A percentile compares a stretch with the other conserved stretches of the same genome.
Evolutionary conservation across 1,140 invertebrate genomes (phyloP).

Genomic region (Rhopalosiphum padi): DNA sequence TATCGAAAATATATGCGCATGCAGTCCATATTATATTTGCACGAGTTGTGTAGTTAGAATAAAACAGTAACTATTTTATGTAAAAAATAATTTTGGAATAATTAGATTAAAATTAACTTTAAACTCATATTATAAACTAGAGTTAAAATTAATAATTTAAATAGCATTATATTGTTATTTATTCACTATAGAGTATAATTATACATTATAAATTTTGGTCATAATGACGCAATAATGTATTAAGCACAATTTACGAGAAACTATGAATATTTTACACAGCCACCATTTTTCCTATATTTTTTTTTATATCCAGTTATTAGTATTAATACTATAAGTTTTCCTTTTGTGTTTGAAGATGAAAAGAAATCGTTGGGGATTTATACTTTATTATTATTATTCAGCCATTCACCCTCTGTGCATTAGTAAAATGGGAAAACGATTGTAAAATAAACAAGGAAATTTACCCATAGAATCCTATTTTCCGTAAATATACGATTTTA

Average conservation of each 20-base stretch:
- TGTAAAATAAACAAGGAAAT: conserved; percentile 38
- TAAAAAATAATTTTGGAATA: background rate
- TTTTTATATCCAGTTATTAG: conserved; percentile 31
- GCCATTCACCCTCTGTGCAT: conserved; percentile 34
- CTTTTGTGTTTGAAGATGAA: conserved; percentile 50
- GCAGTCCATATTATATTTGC: background rate
- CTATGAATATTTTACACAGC: background rate
- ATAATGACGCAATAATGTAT: background rate
- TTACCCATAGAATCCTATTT: conserved; percentile 31
- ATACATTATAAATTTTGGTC: background rate
- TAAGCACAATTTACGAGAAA: background rate
- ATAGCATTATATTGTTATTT: background rate
- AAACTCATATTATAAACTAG: background rate
- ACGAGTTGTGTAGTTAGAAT: background rate
- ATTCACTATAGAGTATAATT: background rate
- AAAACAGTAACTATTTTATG: background rate
- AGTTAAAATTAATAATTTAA: background rate
- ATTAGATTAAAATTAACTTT: background rate
- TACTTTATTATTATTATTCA: conserved; percentile 50
- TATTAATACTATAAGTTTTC: conserved; percentile 53
- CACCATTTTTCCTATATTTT: conserved; percentile 2
- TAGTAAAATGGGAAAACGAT: conserved; percentile 53
- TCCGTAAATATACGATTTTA: background rate
- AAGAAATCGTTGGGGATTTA: conserved; percentile 56
- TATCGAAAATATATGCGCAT: background rate